A percentile compares a stretch with the other conserved stretches of the same genome.
Evolutionary conservation across 2,797 vertebrate species (phyloP).

Genomic region (Hydrocynus forskahlii): DNA sequence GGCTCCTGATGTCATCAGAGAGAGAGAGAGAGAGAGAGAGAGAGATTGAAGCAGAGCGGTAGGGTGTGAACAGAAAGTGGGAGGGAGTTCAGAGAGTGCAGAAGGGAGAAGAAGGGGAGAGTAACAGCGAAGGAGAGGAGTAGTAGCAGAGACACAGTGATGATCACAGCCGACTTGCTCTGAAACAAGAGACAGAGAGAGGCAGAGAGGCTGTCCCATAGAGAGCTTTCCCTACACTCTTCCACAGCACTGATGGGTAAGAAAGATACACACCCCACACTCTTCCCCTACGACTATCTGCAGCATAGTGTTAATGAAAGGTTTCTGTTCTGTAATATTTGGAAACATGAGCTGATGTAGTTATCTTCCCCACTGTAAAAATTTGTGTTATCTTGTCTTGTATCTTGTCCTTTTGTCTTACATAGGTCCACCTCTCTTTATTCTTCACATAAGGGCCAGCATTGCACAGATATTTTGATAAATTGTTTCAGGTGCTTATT

Average conservation of each 20-base stretch:
- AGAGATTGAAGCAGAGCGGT: conserved; percentile 73
- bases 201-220: conserved; percentile 15
- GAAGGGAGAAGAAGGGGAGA: conserved; percentile 13
- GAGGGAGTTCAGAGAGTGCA: conserved; percentile 65
- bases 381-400: background rate
- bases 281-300: background rate
- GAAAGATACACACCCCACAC: background rate
- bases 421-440: background rate
- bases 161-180: background rate
- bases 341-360: background rate
- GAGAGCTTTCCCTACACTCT: conserved; percentile 22
- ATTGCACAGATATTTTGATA: background rate
- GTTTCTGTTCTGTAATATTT: background rate
- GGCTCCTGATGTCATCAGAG: background rate
- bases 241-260: conserved; percentile 43
- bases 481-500: background rate
- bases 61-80: conserved; percentile 62
- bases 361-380: too few species aligned
- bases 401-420: background rate
- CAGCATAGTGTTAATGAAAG: background rate
- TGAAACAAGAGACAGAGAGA: background rate
- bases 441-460: background rate
- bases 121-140: background rate
- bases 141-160: background rate
- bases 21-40: conserved; percentile 47